Conservation (phyloP, 64 coral and sea anemone genomes). For the Actinia equina region DNA sequence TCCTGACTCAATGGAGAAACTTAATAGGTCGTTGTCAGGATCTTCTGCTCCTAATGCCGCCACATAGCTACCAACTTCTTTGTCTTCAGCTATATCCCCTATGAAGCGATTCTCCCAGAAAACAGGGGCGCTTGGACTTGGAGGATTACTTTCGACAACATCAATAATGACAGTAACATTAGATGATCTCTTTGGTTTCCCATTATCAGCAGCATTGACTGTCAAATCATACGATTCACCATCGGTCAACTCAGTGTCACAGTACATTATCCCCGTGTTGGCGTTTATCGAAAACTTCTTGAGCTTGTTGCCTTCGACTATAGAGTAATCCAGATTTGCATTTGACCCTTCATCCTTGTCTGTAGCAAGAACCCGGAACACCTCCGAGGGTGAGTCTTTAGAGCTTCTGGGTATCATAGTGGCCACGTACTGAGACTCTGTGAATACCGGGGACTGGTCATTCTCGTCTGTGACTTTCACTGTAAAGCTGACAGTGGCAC, state of each 20-base stretch:
- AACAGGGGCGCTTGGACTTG: slow-evolving; percentile 15
- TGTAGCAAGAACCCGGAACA: slow-evolving; percentile 44
- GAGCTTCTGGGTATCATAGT: slow-evolving; percentile 34
- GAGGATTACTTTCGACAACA: slow-evolving; percentile 19
- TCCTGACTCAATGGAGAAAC: slow-evolving; percentile 55
- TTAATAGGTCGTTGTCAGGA: slow-evolving; percentile 25
- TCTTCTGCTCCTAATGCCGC: slow-evolving; percentile 32
- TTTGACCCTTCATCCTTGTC: slow-evolving; percentile 66
- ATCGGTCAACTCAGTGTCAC: slow-evolving; percentile 29
- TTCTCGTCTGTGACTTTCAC: slow-evolving; percentile 77
- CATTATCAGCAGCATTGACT: slow-evolving; percentile 59
- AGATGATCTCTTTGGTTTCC: slow-evolving; percentile 24
- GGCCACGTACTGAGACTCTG: slow-evolving; percentile 17
- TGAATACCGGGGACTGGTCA: slow-evolving; percentile 63
- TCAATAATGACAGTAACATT: slow-evolving; percentile 43
- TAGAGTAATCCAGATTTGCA: slow-evolving; percentile 55
- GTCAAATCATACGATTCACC: slow-evolving; percentile 40
- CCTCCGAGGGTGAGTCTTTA: background rate
- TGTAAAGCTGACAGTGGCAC: slow-evolving; percentile 48
- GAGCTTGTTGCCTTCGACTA: slow-evolving; percentile 29
- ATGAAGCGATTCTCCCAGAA: slow-evolving; percentile 23
- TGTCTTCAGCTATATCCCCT: slow-evolving; percentile 37
- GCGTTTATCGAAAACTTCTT: slow-evolving; percentile 48
- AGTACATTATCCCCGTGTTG: slow-evolving; percentile 60
- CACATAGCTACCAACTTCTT: slow-evolving; percentile 45